These are phyloP conservation scores for Tribolium madens DNA, from an alignment of 1,140 invertebrate species.

Conservation along the genomic window DNA sequence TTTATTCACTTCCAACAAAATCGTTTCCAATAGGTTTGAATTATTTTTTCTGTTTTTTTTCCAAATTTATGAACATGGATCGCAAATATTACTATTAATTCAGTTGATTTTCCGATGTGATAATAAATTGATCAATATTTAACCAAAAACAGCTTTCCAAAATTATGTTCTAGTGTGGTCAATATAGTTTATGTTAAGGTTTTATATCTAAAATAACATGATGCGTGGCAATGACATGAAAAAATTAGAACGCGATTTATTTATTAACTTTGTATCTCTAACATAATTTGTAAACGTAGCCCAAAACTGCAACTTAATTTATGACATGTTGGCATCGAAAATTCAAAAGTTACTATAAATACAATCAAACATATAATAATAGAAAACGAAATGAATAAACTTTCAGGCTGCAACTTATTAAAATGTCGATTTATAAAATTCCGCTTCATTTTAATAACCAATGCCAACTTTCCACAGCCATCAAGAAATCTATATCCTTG, in stretches of 20 bases:
- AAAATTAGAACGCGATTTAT: conserved; percentile 14
- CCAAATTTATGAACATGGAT: too few species aligned
- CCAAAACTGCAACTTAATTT: conserved; percentile 30
- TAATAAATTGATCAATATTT: too few species aligned
- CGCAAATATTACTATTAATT: too few species aligned
- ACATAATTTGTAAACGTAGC: conserved; percentile 13
- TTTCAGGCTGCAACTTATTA: not conserved
- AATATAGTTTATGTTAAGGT: too few species aligned
- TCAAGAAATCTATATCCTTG: not conserved
- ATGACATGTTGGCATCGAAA: conserved; percentile 34
- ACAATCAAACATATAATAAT: conserved; percentile 18
- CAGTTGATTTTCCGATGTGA: too few species aligned
- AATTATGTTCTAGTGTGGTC: too few species aligned
- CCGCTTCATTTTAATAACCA: not conserved
- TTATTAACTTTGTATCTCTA: conserved; percentile 14
- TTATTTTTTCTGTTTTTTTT: too few species aligned
- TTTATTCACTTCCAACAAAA: too few species aligned
- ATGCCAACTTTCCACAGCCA: not conserved
- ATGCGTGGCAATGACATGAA: conserved; percentile 27
- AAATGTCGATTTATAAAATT: conserved; percentile 27
- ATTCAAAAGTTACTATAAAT: conserved; percentile 8
- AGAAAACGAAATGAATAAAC: conserved; percentile 4
- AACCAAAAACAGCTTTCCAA: too few species aligned
- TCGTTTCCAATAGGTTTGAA: too few species aligned
- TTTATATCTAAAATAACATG: too few species aligned